These are phyloP conservation scores for Mus pahari DNA, from an alignment of 2,113 vertebrate species.

Conservation along the genomic window DNA sequence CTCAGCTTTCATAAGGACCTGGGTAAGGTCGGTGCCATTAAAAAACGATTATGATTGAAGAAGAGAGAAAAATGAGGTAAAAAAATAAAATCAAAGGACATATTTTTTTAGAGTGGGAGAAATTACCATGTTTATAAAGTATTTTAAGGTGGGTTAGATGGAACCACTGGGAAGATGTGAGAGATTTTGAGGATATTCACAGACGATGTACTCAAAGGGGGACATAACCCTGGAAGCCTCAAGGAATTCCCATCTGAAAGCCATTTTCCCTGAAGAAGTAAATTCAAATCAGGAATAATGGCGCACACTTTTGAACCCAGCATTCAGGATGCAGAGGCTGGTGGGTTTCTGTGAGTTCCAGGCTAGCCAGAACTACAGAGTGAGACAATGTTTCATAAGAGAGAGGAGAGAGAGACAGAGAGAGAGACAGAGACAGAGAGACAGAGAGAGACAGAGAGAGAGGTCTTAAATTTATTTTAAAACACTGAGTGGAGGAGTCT, in stretches of 20 bases:
- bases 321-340: neutral
- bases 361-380: neutral
- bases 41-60: neutral
- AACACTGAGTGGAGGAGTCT: neutral
- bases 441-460: neutral
- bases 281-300: neutral
- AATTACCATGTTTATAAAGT: neutral
- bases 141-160: neutral
- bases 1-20: too few species aligned
- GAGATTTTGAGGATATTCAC: neutral
- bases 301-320: neutral
- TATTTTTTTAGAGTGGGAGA: constrained; percentile 6
- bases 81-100: neutral
- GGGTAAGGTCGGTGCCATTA: neutral
- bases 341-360: neutral
- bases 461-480: neutral
- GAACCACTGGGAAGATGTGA: neutral
- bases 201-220: neutral
- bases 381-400: neutral
- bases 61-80: neutral
- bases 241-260: neutral
- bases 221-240: neutral
- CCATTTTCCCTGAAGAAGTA: neutral
- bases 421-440: neutral
- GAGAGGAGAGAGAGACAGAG: too few species aligned